Percentiles rank a stretch among this genome's conserved stretches.
Evolutionary conservation across 64 coral and sea anemone species (phyloP).

Genomic region (Cladopsammia gracilis): DNA sequence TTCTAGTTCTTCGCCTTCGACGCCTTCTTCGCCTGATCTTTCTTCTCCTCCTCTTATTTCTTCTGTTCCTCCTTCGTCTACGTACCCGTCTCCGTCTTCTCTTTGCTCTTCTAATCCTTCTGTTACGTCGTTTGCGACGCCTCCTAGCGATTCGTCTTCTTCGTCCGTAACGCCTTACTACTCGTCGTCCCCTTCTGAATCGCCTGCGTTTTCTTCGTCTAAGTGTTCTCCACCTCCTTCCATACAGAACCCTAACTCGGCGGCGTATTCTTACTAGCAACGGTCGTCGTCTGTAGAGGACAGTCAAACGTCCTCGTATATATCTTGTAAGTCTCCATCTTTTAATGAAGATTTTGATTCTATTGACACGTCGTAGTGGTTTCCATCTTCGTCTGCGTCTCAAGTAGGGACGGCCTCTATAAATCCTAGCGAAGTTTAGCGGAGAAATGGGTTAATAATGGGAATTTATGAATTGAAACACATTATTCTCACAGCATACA

Average conservation of each 20-base stretch:
- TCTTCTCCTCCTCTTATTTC: conserved; percentile 7
- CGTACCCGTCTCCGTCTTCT: conserved; percentile 22
- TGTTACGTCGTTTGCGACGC: neutral
- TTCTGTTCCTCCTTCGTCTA: conserved; percentile 15
- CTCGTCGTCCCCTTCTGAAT: neutral
- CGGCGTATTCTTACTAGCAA: neutral
- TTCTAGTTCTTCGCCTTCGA: conserved; percentile 15
- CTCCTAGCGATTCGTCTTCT: neutral
- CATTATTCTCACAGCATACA: too few relatives aligned
- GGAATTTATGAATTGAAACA: too few relatives aligned
- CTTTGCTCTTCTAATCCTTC: neutral
- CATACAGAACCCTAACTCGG: neutral
- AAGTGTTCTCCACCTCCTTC: neutral
- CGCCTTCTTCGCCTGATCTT: conserved; percentile 19
- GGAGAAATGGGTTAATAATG: neutral
- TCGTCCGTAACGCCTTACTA: neutral
- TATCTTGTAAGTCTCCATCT: neutral
- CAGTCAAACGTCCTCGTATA: neutral
- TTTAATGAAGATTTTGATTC: neutral
- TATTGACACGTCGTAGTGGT: neutral
- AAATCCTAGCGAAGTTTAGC: neutral
- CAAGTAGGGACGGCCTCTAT: neutral
- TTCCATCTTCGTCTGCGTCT: neutral
- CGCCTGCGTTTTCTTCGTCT: neutral
- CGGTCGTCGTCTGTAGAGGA: neutral